These are phyloP conservation scores for Hyles euphorbiae DNA, from an alignment of 1,140 invertebrate genomes.

Conservation along the genomic window DNA sequence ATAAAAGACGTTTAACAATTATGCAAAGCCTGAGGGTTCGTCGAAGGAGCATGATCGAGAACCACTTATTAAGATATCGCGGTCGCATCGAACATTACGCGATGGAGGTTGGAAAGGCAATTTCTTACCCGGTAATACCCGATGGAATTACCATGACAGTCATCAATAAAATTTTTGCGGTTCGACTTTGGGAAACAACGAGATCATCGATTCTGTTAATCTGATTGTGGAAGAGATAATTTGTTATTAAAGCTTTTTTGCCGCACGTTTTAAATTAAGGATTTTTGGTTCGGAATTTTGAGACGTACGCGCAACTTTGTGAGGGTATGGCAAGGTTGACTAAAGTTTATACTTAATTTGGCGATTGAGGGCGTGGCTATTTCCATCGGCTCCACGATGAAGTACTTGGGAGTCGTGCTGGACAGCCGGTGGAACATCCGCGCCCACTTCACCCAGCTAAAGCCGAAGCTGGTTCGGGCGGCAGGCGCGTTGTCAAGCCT, in stretches of 20 bases:
- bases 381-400: too few species aligned
- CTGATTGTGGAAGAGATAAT: slow-evolving; percentile 28
- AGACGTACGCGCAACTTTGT: not conserved
- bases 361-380: too few species aligned
- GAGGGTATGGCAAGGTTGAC: not conserved
- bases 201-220: slow-evolving; percentile 28
- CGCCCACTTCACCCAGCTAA: too few species aligned
- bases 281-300: slow-evolving; percentile 2
- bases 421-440: too few species aligned
- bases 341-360: too few species aligned
- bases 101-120: slow-evolving; percentile 41
- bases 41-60: slow-evolving; percentile 54
- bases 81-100: slow-evolving; percentile 61
- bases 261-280: not conserved
- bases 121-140: slow-evolving; percentile 48
- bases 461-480: too few species aligned
- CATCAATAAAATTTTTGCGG: slow-evolving; percentile 57
- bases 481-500: too few species aligned
- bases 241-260: slow-evolving; percentile 7
- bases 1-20: slow-evolving; percentile 33
- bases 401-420: too few species aligned
- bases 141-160: slow-evolving; percentile 58
- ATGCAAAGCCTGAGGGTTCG: slow-evolving; percentile 45
- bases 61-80: slow-evolving; percentile 70
- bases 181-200: slow-evolving; percentile 37